Conservation (phyloP, 2,113 vertebrate genomes). For the Chaetops frenatus region DNA sequence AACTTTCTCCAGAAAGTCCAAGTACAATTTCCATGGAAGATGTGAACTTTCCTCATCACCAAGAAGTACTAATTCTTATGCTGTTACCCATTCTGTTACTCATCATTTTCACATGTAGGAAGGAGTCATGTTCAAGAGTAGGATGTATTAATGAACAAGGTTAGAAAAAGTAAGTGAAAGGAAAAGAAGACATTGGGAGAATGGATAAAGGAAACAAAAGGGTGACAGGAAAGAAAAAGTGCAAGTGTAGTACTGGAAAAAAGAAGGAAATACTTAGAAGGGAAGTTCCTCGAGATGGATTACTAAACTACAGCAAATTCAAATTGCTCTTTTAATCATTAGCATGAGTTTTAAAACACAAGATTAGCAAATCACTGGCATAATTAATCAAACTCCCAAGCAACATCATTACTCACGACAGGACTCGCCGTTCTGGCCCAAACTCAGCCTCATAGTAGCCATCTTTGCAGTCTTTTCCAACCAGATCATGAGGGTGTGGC, state of each 20-base stretch:
- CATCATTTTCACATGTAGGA: neutral
- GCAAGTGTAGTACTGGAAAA: neutral
- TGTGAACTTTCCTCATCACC: neutral
- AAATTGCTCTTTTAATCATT: neutral
- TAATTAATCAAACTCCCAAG: neutral
- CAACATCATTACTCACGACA: constrained; percentile 82
- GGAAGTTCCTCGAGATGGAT: neutral
- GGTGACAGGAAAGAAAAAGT: neutral
- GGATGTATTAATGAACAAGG: neutral
- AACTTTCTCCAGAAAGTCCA: neutral
- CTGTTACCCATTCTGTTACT: neutral
- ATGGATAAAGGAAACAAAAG: neutral
- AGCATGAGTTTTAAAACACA: neutral
- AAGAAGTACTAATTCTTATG: neutral
- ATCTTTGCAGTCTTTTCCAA: constrained; percentile 95
- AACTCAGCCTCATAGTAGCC: constrained; percentile 96
- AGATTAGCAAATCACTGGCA: neutral
- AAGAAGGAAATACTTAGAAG: neutral
- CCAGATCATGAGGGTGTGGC: constrained; percentile 94
- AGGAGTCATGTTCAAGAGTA: neutral
- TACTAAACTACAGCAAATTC: neutral
- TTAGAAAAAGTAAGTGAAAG: neutral
- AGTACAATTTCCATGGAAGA: neutral
- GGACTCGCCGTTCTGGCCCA: constrained; percentile 87
- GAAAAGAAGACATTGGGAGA: neutral